phyloP scores from a whole-genome alignment of 1,140 invertebrate genomes.

The Drosophila suzukii region DNA sequence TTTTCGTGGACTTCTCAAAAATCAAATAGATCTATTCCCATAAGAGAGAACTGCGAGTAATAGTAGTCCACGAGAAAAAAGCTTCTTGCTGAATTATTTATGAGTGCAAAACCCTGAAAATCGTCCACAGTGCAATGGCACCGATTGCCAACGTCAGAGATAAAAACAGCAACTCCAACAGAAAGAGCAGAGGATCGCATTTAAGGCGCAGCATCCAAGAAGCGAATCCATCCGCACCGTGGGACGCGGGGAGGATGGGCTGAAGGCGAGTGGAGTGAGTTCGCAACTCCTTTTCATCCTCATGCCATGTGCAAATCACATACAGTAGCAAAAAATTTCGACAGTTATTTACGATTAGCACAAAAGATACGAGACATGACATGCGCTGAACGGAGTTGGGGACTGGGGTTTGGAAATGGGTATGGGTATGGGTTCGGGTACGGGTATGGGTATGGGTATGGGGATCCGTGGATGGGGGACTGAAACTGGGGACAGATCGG shows the following conservation, averaged over 20 bases:
- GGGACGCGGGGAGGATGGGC: not conserved
- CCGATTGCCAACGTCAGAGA: slow-evolving; percentile 57
- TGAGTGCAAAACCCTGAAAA: not conserved
- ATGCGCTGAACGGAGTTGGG: slow-evolving; percentile 70
- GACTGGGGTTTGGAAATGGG: slow-evolving; percentile 3
- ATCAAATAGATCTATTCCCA: not conserved
- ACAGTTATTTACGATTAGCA: slow-evolving; percentile 83
- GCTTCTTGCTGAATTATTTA: slow-evolving; percentile 2
- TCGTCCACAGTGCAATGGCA: slow-evolving; percentile 29
- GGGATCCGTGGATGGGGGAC: slow-evolving; percentile 16
- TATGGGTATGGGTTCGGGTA: not conserved
- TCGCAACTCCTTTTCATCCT: slow-evolving; percentile 61
- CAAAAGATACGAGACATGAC: slow-evolving; percentile 80
- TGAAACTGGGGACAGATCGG: slow-evolving; percentile 36
- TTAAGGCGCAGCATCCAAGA: slow-evolving; percentile 52
- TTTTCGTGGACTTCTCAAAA: not conserved
- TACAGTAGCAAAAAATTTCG: slow-evolving; percentile 83
- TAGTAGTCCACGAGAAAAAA: not conserved
- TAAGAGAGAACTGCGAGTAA: not conserved
- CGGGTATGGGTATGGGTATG: not conserved
- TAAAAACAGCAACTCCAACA: slow-evolving; percentile 44
- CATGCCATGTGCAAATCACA: slow-evolving; percentile 77
- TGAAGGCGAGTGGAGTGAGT: slow-evolving; percentile 26
- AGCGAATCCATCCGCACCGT: slow-evolving; percentile 35
- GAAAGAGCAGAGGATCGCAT: slow-evolving; percentile 39